phyloP scores from a whole-genome alignment of 2,113 vertebrate genomes.

The Maccullochella peelii region DNA sequence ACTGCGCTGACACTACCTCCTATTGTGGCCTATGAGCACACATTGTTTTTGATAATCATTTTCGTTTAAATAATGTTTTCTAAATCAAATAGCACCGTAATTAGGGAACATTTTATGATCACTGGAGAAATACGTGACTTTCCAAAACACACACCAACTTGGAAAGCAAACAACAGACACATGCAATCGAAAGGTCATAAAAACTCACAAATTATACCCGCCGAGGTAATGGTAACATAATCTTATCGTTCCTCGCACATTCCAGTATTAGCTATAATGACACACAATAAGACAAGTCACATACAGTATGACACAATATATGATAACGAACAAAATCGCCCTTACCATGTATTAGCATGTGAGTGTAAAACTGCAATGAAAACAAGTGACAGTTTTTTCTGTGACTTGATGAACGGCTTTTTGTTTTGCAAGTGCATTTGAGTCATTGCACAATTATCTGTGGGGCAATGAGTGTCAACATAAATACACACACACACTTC shows the following conservation, averaged over 20 bases:
- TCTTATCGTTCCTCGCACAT: background rate
- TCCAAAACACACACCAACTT: slow-evolving; percentile 16
- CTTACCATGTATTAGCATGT: no score
- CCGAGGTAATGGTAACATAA: background rate
- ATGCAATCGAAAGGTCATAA: slow-evolving; percentile 7
- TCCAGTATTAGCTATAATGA: background rate
- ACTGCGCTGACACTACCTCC: background rate
- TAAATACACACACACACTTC: slow-evolving; percentile 27
- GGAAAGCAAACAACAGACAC: background rate
- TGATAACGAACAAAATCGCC: background rate
- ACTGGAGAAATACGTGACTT: slow-evolving; percentile 9
- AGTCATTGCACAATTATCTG: slow-evolving; percentile 57
- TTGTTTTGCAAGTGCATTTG: slow-evolving; percentile 47
- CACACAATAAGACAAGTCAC: background rate
- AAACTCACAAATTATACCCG: slow-evolving; percentile 5
- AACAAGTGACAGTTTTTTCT: slow-evolving; percentile 20
- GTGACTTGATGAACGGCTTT: slow-evolving; percentile 44
- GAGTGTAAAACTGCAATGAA: slow-evolving; percentile 10
- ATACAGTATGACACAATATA: background rate
- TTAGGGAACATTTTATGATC: slow-evolving; percentile 6
- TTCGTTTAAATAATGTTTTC: slow-evolving; percentile 11
- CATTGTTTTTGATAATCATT: slow-evolving; percentile 21
- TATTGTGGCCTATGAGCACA: slow-evolving; percentile 16
- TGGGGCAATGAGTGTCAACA: slow-evolving; percentile 30
- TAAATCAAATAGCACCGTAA: slow-evolving; percentile 5